Evolutionary conservation across 1,140 invertebrate species (phyloP), one percentile per base, ranked within the genome.

Genomic region (Neodiprion pinetum): DNA sequence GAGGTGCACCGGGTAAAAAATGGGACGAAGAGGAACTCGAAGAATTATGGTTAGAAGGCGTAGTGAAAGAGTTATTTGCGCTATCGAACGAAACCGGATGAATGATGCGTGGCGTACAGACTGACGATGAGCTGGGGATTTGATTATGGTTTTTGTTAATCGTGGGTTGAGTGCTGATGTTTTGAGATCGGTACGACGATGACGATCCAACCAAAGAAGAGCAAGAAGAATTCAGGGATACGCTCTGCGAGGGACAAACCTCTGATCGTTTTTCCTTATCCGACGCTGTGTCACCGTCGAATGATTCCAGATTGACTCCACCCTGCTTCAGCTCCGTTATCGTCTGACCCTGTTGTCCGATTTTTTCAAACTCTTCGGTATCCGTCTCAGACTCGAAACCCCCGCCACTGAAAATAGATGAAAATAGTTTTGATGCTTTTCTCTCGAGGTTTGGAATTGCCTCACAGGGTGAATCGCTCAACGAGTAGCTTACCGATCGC

Each of bases 301-400:
- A 85, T 0, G 80, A 83, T 40, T 40, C 28, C 2, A 40, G 28
- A 40, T 40, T 5, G 28, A 40, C 28, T 8, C 75, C 80, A 10
- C 48, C 65, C 50, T 83, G 78, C 74, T 90, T 89, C 21, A 88
- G 84, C 53, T 92, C 90, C 28, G 28, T 40, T 5, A 40, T 40
- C 28, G 28, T 40, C 17, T 89, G 87, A 0, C 89, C 89, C 76
- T 90, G 91, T 80, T 92, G 92, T 17, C 91, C 90, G 21, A 96
- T 91, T 82, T 94, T 95, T 83, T 96, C 95, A 86, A 96, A 96
- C 77, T 95, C 95, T 83, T 95, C 94, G 0, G 93, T 94, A 79
- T 96, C 94, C 0, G 93, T 94, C 88, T 95, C 94, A 7, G 94
- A 95, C 81, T 95, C 94, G 78, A 93, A 93, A 69, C 91, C 92